Percentiles rank a stretch among this genome's conserved stretches.
phyloP scores from a whole-genome alignment of 1,140 invertebrate genomes.

The Polyergus mexicanus region DNA sequence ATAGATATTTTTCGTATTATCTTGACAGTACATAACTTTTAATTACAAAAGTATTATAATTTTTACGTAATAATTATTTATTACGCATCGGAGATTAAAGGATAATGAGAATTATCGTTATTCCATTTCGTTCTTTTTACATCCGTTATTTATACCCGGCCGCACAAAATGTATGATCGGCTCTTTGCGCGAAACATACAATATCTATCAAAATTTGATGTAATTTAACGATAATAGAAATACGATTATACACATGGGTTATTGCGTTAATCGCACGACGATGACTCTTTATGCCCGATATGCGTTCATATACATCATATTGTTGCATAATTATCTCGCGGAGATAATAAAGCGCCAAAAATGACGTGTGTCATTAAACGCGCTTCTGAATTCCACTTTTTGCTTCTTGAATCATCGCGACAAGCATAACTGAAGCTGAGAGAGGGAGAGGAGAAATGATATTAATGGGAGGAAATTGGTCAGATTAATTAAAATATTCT shows the following conservation, averaged over 20 bases:
- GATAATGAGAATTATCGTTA: conserved; percentile 44
- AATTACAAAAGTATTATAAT: not conserved
- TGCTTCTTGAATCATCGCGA: conserved; percentile 4
- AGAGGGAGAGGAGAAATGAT: not conserved
- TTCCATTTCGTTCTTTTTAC: conserved; percentile 51
- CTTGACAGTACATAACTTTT: not conserved
- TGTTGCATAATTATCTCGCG: conserved; percentile 19
- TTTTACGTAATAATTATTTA: conserved; percentile 16
- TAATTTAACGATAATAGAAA: conserved; percentile 43
- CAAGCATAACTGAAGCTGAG: not conserved
- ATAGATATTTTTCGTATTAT: not conserved
- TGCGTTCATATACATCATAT: conserved; percentile 16
- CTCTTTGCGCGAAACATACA: not conserved
- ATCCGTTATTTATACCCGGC: conserved; percentile 6
- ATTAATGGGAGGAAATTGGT: not conserved
- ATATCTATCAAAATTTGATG: conserved; percentile 27
- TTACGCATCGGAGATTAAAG: conserved; percentile 19
- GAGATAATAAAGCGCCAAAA: conserved; percentile 17
- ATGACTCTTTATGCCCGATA: conserved; percentile 33
- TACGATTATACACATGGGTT: conserved; percentile 17
- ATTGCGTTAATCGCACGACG: conserved; percentile 30
- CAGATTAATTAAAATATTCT: not conserved
- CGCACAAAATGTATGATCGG: not conserved
- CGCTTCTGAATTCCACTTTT: conserved; percentile 53
- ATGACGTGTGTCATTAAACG: conserved; percentile 9